Conservation (phyloP, 2,888 invertebrate genomes). For the Frankliniella intonsa region DNA sequence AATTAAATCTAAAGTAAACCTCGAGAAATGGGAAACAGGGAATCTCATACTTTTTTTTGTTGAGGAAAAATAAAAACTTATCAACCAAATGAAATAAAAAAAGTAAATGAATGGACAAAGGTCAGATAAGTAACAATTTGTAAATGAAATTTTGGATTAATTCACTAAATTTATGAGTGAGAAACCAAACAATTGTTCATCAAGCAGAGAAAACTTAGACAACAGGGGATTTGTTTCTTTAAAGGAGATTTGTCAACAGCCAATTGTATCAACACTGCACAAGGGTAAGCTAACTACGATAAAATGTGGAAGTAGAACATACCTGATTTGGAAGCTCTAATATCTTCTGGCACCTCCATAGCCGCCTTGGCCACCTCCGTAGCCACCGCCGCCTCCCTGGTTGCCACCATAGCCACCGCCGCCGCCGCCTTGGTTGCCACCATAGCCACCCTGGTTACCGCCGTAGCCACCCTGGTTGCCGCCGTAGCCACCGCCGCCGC, state of each 20-base stretch:
- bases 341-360: constrained; percentile 33
- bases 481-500: constrained; percentile 39
- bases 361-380: constrained; percentile 33
- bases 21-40: neutral
- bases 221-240: neutral
- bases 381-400: constrained; percentile 30
- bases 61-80: too few relatives aligned
- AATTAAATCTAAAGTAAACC: neutral
- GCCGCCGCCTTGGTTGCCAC: constrained; percentile 33
- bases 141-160: too few relatives aligned
- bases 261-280: neutral
- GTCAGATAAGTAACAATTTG: too few relatives aligned
- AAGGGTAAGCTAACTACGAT: neutral
- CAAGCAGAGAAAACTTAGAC: too few relatives aligned
- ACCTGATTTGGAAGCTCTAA: neutral
- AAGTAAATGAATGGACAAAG: too few relatives aligned
- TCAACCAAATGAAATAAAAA: too few relatives aligned
- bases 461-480: constrained; percentile 36
- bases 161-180: too few relatives aligned
- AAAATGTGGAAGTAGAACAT: neutral
- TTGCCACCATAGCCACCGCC: constrained; percentile 30
- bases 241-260: too few relatives aligned
- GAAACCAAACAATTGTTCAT: too few relatives aligned
- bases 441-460: constrained; percentile 35
- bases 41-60: neutral